Conservation (phyloP, 2,888 invertebrate species). For the Apoda limacodes region DNA sequence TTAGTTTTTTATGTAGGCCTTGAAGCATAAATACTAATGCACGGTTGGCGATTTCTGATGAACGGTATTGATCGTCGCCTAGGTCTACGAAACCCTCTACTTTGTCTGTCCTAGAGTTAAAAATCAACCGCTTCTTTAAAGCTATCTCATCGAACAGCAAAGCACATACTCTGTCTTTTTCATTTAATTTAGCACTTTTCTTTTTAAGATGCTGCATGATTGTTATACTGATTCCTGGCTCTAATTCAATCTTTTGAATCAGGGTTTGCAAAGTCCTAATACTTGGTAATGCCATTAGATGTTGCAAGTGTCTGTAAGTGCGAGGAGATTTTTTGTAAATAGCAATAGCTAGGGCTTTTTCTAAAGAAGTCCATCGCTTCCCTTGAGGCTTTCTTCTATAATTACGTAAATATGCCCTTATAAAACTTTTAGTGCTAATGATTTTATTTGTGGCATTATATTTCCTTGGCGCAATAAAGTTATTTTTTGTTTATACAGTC, state of each 20-base stretch:
- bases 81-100: slow-evolving; percentile 7
- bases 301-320: slow-evolving; percentile 4
- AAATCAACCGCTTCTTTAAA: no score
- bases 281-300: slow-evolving; percentile 9
- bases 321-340: slow-evolving; percentile 10
- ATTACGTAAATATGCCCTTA: no score
- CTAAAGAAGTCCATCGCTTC: no score
- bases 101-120: slow-evolving; percentile 1
- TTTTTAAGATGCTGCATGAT: no score
- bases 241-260: slow-evolving; percentile 8
- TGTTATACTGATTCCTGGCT: slow-evolving; percentile 5
- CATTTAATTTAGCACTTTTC: background rate
- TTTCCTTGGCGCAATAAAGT: no score
- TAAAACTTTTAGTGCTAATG: no score
- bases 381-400: no score
- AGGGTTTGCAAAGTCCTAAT: slow-evolving; percentile 7
- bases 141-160: slow-evolving; percentile 10
- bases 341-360: no score
- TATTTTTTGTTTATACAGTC: no score
- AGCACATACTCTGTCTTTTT: slow-evolving; percentile 1
- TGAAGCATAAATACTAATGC: slow-evolving; percentile 11
- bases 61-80: slow-evolving; percentile 3
- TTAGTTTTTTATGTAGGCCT: slow-evolving; percentile 7
- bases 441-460: no score
- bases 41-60: no score